Evolutionary conservation across 2,113 vertebrate genomes (phyloP).

Genomic region (Pyxicephalus adspersus): DNA sequence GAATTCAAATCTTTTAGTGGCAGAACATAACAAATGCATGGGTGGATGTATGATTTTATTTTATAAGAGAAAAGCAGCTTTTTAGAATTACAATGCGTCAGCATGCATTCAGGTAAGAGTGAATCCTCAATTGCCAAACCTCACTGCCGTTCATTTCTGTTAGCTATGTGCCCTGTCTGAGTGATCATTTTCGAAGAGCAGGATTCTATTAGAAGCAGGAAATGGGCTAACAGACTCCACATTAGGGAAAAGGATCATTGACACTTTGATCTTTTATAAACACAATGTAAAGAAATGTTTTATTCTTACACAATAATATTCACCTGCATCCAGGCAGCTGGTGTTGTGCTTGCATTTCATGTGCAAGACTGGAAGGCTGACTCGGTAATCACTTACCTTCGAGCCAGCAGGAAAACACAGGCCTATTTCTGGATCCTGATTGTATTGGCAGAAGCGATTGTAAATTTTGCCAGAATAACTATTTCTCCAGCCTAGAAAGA

Average conservation of each 20-base stretch:
- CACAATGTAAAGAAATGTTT: conserved; percentile 45
- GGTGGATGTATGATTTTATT: too few relatives aligned
- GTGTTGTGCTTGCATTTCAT: conserved; percentile 61
- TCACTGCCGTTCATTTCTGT: neutral
- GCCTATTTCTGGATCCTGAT: conserved; percentile 73
- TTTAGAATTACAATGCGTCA: neutral
- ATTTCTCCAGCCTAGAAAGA: conserved; percentile 62
- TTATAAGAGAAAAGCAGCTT: too few relatives aligned
- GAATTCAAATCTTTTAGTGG: too few relatives aligned
- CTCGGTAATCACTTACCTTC: conserved; percentile 63
- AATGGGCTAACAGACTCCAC: conserved; percentile 31
- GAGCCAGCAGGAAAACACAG: conserved; percentile 75
- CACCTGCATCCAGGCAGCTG: conserved; percentile 66
- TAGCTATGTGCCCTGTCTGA: conserved; percentile 3
- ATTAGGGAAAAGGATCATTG: conserved; percentile 21
- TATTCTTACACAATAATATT: conserved; percentile 54
- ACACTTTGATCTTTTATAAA: conserved; percentile 42
- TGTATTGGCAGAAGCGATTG: conserved; percentile 61
- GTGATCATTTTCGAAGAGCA: neutral
- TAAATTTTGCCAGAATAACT: conserved; percentile 67
- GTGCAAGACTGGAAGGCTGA: conserved; percentile 67
- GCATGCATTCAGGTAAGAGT: neutral
- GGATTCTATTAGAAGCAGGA: conserved; percentile 13
- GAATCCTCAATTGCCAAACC: neutral
- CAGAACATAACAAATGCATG: too few relatives aligned